These are phyloP conservation scores for Linnaemya tessellans DNA, from an alignment of 2,888 invertebrate genomes.

Conservation along the genomic window DNA sequence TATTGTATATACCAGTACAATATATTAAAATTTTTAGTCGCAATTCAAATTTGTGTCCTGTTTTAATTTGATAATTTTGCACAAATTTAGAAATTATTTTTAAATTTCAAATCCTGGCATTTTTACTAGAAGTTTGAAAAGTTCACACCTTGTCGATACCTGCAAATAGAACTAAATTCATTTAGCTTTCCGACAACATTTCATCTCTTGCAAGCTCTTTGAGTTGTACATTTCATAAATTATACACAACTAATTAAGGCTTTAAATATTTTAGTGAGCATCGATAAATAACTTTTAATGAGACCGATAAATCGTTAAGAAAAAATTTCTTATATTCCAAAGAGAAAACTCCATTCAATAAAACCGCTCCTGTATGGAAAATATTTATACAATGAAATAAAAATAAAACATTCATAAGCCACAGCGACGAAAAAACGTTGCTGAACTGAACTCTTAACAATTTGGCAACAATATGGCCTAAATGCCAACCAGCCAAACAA, in stretches of 20 bases:
- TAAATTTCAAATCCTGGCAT: too few relatives aligned
- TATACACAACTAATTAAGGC: neutral
- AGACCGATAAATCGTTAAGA: slow-evolving; percentile 15
- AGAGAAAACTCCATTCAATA: slow-evolving; percentile 34
- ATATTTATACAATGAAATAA: slow-evolving; percentile 21
- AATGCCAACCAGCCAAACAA: slow-evolving; percentile 62
- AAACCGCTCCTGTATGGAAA: slow-evolving; percentile 29
- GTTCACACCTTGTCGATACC: too few relatives aligned
- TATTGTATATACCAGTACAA: too few relatives aligned
- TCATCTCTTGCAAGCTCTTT: too few relatives aligned
- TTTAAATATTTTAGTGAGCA: neutral
- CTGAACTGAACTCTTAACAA: slow-evolving; percentile 54
- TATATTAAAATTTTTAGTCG: too few relatives aligned
- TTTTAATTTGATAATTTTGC: too few relatives aligned
- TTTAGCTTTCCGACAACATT: too few relatives aligned
- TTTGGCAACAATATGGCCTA: slow-evolving; percentile 66
- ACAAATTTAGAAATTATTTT: too few relatives aligned
- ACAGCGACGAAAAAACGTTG: slow-evolving; percentile 6
- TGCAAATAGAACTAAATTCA: too few relatives aligned
- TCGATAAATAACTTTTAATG: neutral
- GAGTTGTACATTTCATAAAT: too few relatives aligned
- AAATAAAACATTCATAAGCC: slow-evolving; percentile 14
- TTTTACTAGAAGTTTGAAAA: too few relatives aligned
- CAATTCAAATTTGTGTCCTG: too few relatives aligned
- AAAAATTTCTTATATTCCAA: neutral